Evolutionary conservation across 1,140 invertebrate species (phyloP), one percentile per base, ranked within the genome.

Genomic region (Drosophila suzukii): DNA sequence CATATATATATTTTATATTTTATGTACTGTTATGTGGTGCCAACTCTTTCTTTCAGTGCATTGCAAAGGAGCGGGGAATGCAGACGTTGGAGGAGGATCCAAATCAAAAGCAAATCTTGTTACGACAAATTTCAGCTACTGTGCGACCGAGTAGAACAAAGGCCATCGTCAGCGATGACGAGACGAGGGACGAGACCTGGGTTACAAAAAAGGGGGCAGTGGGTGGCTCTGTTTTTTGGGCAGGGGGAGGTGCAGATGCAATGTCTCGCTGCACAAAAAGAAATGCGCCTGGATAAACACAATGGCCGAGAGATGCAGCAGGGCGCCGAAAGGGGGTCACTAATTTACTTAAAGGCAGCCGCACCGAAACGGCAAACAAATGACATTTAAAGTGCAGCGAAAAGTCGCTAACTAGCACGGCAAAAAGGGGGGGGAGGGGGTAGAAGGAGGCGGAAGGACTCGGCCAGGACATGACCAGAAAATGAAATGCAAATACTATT

Each of bases 401-500:
- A 88, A 88, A 88, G 83, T 88, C 83, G 83, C 76, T 89, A 89
- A 88, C 83, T 88, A 89, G 83, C 75, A 66, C 83, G 68, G 57
- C 53, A 13, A 41, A 30, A 36, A 11, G 36, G 39, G n/a, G 13
- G 32, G 30, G 41, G 36, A 34, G n/a, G 13, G 32, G 30, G 41
- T 41, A n/a, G 54, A 49, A 53, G 49, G 43, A 49, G 51, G 49
- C 43, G 13, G 41, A 47, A 61, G 75, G 51, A 71, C 66, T 61
- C 70, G 47, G 70, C 50, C 63, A 47, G 67, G 61, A 68, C 65
- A 66, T 38, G 65, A 68, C 65, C 65, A 68, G 61, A 68, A 83
- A 89, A 89, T 88, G 75, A 89, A 86, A 88, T 83, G 84, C 83
- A 88, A 88, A 88, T 88, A 83, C 67, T 83, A 88, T 88, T 89